These are phyloP conservation scores for Myiopsitta monachus DNA, from an alignment of 2,113 vertebrate species.

Conservation along the genomic window DNA sequence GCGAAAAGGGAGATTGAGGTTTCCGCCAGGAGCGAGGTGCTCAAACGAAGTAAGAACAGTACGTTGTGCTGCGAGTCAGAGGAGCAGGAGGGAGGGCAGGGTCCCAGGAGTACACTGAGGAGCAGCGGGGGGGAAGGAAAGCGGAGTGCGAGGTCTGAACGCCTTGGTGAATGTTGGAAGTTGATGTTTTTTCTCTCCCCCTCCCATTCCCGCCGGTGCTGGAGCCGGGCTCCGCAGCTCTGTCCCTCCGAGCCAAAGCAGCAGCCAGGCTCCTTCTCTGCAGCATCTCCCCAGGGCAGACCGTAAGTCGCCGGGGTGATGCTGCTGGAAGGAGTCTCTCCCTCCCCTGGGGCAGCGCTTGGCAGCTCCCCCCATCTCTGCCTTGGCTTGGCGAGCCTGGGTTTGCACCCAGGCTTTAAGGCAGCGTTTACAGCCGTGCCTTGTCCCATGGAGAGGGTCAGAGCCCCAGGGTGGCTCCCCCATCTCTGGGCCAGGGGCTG, in stretches of 20 bases:
- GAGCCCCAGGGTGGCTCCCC: background rate
- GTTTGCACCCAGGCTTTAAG: background rate
- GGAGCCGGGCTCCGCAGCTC: background rate
- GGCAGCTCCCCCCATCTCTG: background rate
- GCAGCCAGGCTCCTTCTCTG: background rate
- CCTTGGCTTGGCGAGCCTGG: background rate
- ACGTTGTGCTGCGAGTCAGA: accelerated
- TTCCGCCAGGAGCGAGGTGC: background rate
- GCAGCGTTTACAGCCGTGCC: background rate
- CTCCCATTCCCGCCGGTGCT: background rate
- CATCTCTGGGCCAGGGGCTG: background rate
- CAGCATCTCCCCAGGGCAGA: background rate
- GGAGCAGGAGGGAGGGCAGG: background rate
- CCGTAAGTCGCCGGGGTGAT: background rate
- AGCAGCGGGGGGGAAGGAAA: background rate
- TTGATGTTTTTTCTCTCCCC: accelerated
- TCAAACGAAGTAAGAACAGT: background rate
- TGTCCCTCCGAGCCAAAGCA: background rate
- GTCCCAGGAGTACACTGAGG: accelerated
- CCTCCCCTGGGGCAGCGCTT: background rate
- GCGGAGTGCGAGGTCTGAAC: background rate
- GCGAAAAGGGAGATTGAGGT: accelerated
- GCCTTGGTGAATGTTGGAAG: background rate
- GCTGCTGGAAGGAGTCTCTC: background rate
- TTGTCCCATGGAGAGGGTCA: background rate